Percentiles rank a stretch among this genome's conserved stretches.
These are phyloP conservation scores for Hypomecis punctinalis DNA, from an alignment of 2,888 invertebrate species.

Conservation along the genomic window DNA sequence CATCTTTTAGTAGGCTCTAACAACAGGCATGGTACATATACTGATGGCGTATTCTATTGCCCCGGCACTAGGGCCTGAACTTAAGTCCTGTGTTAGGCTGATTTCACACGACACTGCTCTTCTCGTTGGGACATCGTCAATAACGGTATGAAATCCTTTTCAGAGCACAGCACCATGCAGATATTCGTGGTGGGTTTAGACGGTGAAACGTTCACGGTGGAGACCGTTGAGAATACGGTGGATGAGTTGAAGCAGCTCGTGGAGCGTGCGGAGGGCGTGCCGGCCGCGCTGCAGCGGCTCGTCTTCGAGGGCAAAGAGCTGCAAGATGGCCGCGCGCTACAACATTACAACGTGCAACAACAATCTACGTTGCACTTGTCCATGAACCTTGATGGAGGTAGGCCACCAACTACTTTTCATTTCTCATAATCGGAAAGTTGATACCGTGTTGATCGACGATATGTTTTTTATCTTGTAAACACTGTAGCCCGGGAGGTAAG, in stretches of 20 bases:
- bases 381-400: slow-evolving; percentile 26
- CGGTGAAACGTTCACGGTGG: slow-evolving; percentile 30
- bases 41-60: no score
- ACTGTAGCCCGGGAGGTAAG: no score
- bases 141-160: neutral
- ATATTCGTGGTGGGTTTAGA: slow-evolving; percentile 29
- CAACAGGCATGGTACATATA: no score
- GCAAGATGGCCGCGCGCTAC: slow-evolving; percentile 16
- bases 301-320: slow-evolving; percentile 30
- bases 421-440: no score
- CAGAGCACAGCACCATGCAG: slow-evolving; percentile 23
- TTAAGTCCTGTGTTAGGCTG: no score
- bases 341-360: slow-evolving; percentile 26
- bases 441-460: no score
- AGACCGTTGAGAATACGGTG: slow-evolving; percentile 12
- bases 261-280: slow-evolving; percentile 33
- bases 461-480: no score
- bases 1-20: no score
- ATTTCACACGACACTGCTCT: no score
- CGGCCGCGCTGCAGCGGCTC: slow-evolving; percentile 29
- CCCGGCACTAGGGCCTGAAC: no score
- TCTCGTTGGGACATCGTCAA: no score
- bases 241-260: slow-evolving; percentile 24
- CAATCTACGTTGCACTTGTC: slow-evolving; percentile 32
- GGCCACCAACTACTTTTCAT: neutral